Percentiles rank a stretch among this genome's conserved stretches.
phyloP scores from a whole-genome alignment of 2,113 vertebrate genomes.

The Syrrhaptes paradoxus region DNA sequence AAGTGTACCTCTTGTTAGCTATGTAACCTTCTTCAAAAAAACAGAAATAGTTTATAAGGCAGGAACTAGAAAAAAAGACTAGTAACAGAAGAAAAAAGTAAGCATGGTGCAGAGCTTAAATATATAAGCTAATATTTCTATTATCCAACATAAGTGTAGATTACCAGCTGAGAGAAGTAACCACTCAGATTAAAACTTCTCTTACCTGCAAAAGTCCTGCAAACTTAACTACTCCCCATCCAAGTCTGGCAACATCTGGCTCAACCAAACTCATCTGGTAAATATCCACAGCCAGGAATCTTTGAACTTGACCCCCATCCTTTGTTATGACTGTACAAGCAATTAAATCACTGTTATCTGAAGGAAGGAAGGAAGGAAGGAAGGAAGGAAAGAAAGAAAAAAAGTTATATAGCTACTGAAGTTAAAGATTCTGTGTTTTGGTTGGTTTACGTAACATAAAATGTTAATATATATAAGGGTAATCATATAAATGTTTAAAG shows the following conservation, averaged over 20 bases:
- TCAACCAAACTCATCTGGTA: constrained; percentile 99
- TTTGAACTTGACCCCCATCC: constrained; percentile 90
- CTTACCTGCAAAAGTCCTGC: constrained; percentile 93
- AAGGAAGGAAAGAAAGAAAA: neutral
- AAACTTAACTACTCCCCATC: constrained; percentile 98
- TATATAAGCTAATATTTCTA: neutral
- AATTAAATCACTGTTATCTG: constrained; percentile 98
- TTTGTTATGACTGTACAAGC: constrained; percentile 96
- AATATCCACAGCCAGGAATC: constrained; percentile 95
- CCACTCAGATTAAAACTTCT: neutral
- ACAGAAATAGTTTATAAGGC: neutral
- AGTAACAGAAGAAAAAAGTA: neutral
- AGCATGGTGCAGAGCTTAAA: neutral
- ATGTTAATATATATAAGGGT: neutral
- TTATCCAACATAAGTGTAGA: neutral
- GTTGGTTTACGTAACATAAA: neutral
- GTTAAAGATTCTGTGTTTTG: neutral
- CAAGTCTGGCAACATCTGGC: constrained; percentile 91
- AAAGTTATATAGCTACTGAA: neutral
- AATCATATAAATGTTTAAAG: neutral
- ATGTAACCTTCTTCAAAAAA: neutral
- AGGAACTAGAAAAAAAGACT: neutral
- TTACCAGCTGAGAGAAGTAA: neutral
- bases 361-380: neutral
- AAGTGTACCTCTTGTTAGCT: neutral